phyloP scores from a whole-genome alignment of 1,140 invertebrate species.

The Polypedilum pembai region DNA sequence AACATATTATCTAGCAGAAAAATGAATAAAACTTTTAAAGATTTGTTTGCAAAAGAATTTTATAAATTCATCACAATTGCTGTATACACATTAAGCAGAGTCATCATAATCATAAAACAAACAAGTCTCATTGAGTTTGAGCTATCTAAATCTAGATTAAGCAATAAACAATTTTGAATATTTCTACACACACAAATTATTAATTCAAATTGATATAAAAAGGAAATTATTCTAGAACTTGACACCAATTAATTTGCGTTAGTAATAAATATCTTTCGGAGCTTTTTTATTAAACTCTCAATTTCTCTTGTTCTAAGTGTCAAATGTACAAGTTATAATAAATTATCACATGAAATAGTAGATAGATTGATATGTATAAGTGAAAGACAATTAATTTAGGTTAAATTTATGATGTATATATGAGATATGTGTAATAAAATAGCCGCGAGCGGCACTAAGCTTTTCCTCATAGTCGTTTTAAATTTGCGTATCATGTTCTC shows the following conservation, averaged over 20 bases:
- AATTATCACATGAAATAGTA: not conserved
- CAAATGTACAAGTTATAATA: constrained; percentile 1
- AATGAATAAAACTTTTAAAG: too few species aligned
- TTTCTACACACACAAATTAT: not conserved
- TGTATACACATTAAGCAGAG: too few species aligned
- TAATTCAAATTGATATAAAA: not conserved
- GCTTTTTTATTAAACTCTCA: constrained; percentile 2
- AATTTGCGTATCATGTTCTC: too few species aligned
- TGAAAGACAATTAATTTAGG: not conserved
- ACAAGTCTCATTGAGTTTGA: not conserved
- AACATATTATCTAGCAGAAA: too few species aligned
- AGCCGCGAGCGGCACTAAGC: too few species aligned
- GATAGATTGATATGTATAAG: not conserved
- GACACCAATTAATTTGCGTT: constrained; percentile 5
- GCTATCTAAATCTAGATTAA: constrained; percentile 6
- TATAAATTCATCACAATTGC: not conserved
- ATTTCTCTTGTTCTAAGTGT: not conserved
- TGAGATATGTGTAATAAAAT: too few species aligned
- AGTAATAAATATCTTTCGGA: not conserved
- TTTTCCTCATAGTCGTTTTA: too few species aligned
- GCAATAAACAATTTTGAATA: not conserved
- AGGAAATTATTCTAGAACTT: constrained; percentile 13
- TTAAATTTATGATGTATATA: not conserved
- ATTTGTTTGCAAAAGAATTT: too few species aligned
- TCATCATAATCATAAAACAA: not conserved